Evolutionary conservation across 2,113 vertebrate species (phyloP).

Genomic region (Trogon surrucura): DNA sequence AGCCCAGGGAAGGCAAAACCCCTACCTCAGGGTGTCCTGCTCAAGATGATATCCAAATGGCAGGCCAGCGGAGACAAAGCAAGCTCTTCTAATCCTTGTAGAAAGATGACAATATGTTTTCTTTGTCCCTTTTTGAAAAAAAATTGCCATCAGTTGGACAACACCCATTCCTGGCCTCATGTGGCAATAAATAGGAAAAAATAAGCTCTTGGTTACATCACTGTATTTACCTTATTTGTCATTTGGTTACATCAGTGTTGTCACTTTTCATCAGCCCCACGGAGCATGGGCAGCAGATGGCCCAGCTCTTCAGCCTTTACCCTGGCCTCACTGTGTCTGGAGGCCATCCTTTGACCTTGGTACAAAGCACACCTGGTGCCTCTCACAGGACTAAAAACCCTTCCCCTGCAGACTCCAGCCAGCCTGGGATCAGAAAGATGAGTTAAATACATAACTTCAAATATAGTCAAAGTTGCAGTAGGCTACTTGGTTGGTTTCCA

Average conservation of each 20-base stretch:
- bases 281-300: background rate
- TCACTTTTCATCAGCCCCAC: background rate
- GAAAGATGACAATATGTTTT: background rate
- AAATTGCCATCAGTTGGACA: background rate
- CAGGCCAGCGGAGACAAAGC: background rate
- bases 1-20: background rate
- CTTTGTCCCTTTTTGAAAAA: background rate
- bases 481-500: conserved; percentile 68
- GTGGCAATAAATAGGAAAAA: background rate
- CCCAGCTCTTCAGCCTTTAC: background rate
- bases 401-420: background rate
- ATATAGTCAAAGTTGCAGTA: conserved; percentile 67
- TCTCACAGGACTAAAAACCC: background rate
- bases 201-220: background rate
- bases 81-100: background rate
- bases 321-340: background rate
- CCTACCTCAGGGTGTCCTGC: background rate
- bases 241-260: background rate
- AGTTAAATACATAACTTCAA: conserved; percentile 58
- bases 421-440: conserved; percentile 44
- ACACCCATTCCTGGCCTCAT: background rate
- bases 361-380: background rate
- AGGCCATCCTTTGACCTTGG: background rate
- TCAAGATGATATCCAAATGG: background rate
- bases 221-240: background rate